Percentiles rank a stretch among this genome's conserved stretches.
Evolutionary conservation across 2,797 vertebrate genomes (phyloP).

Genomic region (Hybognathus amarus): DNA sequence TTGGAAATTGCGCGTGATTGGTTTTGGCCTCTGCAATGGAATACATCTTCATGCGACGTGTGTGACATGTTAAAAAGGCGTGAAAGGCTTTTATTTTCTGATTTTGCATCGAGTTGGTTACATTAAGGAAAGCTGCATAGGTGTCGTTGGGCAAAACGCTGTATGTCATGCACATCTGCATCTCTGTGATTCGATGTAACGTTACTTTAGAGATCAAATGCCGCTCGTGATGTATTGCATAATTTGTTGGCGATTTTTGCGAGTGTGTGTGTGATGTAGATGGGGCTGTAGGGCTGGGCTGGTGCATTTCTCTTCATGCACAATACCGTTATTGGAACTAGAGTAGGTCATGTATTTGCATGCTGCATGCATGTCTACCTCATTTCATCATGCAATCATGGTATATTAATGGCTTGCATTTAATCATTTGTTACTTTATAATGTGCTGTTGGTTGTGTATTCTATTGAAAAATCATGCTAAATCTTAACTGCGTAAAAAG

Average conservation of each 20-base stretch:
- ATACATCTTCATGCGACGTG: neutral
- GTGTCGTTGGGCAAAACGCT: neutral
- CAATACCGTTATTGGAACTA: slow-evolving; percentile 42
- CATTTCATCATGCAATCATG: neutral
- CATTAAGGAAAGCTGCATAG: neutral
- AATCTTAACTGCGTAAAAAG: slow-evolving; percentile 1
- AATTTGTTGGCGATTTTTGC: slow-evolving; percentile 33
- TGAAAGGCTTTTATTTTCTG: neutral
- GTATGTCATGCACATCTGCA: neutral
- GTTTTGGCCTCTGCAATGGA: slow-evolving; percentile 24
- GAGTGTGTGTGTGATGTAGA: slow-evolving; percentile 15
- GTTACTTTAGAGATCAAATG: slow-evolving; percentile 6
- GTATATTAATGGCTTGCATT: neutral
- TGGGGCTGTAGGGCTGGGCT: slow-evolving; percentile 69
- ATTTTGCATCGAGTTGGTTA: neutral
- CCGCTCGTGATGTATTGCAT: slow-evolving; percentile 4
- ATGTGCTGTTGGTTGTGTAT: neutral
- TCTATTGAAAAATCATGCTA: neutral
- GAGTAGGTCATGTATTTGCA: slow-evolving; percentile 32
- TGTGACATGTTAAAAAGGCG: neutral
- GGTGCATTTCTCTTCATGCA: slow-evolving; percentile 62
- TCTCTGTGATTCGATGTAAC: neutral
- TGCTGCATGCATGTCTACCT: neutral
- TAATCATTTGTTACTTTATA: neutral
- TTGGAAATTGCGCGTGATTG: neutral